Evolutionary conservation across 2,113 vertebrate genomes (phyloP).

Genomic region (Halcyon malimbica): DNA sequence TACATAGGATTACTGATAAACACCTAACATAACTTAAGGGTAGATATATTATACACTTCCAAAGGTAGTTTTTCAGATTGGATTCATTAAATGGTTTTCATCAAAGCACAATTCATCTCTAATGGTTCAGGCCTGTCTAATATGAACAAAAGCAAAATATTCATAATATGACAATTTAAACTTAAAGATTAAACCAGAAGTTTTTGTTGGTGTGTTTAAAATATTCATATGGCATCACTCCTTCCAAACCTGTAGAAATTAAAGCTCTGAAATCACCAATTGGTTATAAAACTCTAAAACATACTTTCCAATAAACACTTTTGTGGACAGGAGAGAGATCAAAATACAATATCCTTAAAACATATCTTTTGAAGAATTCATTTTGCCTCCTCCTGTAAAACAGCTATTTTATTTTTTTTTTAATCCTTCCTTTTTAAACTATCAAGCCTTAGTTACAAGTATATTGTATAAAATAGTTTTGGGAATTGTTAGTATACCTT

Average conservation of each 20-base stretch:
- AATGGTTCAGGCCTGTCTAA: background rate
- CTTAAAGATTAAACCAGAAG: background rate
- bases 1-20: background rate
- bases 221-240: background rate
- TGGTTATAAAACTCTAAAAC: background rate
- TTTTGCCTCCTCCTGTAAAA: background rate
- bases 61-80: background rate
- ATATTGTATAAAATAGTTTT: background rate
- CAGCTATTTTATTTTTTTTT: background rate
- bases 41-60: background rate
- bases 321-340: background rate
- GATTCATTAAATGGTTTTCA: background rate
- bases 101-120: background rate
- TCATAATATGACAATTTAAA: background rate
- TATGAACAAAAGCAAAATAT: background rate
- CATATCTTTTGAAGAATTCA: background rate
- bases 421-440: background rate
- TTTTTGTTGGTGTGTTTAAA: background rate
- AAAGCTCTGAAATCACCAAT: background rate
- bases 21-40: background rate
- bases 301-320: background rate
- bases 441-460: background rate
- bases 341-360: background rate
- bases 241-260: background rate
- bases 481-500: background rate